These are phyloP conservation scores for Drosophila azteca DNA, from an alignment of 1,140 invertebrate species.

Conservation along the genomic window DNA sequence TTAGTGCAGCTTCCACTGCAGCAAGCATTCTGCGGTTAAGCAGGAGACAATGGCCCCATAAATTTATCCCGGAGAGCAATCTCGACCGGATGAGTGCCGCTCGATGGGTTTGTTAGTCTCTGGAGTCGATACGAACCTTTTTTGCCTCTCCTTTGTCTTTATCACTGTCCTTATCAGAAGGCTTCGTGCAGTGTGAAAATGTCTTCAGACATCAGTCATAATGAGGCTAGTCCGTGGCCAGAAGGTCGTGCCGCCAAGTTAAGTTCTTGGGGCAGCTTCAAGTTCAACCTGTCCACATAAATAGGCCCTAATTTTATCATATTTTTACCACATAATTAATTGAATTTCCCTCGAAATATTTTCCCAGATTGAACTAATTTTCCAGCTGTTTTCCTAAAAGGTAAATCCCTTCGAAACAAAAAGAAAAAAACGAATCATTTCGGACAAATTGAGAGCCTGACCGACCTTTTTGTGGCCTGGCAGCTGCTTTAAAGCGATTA, in stretches of 20 bases:
- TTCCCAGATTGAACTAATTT: no score
- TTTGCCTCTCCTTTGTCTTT: constrained; percentile 40
- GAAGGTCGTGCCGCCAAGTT: neutral
- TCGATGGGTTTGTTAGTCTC: constrained; percentile 56
- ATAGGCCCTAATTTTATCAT: neutral
- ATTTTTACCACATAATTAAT: neutral
- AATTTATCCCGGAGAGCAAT: constrained; percentile 49
- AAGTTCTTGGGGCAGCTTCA: no score
- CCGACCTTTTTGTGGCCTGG: constrained; percentile 37
- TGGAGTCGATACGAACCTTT: neutral
- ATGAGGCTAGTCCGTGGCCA: constrained; percentile 10
- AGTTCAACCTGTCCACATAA: no score
- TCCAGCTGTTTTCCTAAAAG: no score
- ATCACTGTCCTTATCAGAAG: constrained; percentile 64
- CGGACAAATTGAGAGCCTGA: constrained; percentile 36
- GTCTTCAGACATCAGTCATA: constrained; percentile 52
- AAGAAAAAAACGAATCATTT: neutral
- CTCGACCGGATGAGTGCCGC: constrained; percentile 35
- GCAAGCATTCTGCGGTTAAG: constrained; percentile 67
- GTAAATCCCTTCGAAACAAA: no score
- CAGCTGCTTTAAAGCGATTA: constrained; percentile 38
- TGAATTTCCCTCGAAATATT: no score
- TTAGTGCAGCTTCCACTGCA: constrained; percentile 69
- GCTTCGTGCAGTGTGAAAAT: constrained; percentile 64
- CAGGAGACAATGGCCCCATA: constrained; percentile 70